These are phyloP conservation scores for Spea multiplicata DNA, from an alignment of 2,113 vertebrate genomes.

Conservation along the genomic window DNA sequence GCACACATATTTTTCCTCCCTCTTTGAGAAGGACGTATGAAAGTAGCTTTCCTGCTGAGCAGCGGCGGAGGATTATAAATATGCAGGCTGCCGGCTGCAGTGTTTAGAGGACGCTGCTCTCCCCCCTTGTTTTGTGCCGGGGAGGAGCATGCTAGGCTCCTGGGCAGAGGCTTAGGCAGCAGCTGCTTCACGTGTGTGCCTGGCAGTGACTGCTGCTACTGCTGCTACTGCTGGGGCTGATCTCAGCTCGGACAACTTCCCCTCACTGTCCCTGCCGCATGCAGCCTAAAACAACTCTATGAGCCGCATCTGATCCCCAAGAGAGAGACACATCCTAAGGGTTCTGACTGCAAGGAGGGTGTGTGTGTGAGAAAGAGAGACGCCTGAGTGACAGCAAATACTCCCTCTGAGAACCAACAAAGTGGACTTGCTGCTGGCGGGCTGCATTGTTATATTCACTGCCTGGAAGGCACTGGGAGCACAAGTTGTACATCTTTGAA, in stretches of 20 bases:
- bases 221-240: conserved; percentile 37
- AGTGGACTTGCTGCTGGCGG: conserved; percentile 36
- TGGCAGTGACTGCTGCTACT: conserved; percentile 56
- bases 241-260: conserved; percentile 40
- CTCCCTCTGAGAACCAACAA: conserved; percentile 20
- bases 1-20: conserved; percentile 39
- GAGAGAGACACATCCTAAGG: neutral
- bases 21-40: conserved; percentile 32
- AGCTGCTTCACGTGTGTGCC: conserved; percentile 41
- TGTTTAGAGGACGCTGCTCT: conserved; percentile 23
- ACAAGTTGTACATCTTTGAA: conserved; percentile 59
- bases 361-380: conserved; percentile 11
- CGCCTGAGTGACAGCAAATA: conserved; percentile 4
- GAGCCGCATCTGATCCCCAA: neutral
- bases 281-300: neutral
- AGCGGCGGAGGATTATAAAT: conserved; percentile 32
- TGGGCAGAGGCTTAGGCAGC: conserved; percentile 41
- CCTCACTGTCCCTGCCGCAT: neutral
- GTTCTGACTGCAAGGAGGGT: conserved; percentile 6
- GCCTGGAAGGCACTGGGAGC: conserved; percentile 21
- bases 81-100: neutral
- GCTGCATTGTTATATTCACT: neutral
- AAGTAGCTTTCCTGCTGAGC: conserved; percentile 50
- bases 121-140: conserved; percentile 50
- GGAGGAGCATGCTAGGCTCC: conserved; percentile 54